These are phyloP conservation scores for Entosphenus tridentatus DNA, from an alignment of 2,113 vertebrate species.

Conservation along the genomic window DNA sequence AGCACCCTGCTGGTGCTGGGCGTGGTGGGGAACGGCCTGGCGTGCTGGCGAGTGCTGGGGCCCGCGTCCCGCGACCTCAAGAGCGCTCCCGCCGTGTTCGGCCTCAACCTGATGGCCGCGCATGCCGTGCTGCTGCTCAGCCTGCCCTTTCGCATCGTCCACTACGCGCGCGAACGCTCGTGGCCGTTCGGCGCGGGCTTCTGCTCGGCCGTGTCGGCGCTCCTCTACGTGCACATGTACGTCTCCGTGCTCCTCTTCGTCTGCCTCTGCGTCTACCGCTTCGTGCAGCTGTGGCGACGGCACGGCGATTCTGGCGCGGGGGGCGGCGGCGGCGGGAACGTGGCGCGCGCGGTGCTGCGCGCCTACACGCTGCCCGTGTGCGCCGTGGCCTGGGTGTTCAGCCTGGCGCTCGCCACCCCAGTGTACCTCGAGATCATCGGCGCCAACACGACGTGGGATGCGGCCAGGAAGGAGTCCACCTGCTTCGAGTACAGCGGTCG, in stretches of 20 bases:
- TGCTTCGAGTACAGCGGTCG: background rate
- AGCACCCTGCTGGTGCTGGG: too few relatives aligned
- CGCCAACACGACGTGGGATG: background rate
- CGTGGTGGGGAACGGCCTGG: too few relatives aligned
- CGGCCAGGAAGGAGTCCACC: too few relatives aligned
- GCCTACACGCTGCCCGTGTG: background rate
- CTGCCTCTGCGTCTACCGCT: constrained; percentile 4
- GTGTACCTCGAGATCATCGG: constrained; percentile 2
- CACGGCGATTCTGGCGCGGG: background rate
- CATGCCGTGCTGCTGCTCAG: background rate
- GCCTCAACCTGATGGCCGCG: constrained; percentile 3
- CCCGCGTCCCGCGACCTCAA: too few relatives aligned
- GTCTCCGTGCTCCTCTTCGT: background rate
- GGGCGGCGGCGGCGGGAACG: background rate
- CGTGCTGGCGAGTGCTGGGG: too few relatives aligned
- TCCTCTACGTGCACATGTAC: constrained; percentile 4
- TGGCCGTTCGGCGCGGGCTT: background rate
- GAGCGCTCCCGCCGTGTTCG: background rate
- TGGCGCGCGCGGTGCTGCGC: background rate
- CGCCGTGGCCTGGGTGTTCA: background rate
- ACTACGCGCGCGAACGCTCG: background rate
- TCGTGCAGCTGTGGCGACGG: background rate
- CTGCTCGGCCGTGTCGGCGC: background rate
- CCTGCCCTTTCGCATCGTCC: background rate
- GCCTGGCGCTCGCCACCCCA: background rate